Percentiles rank a stretch among this genome's conserved stretches.
phyloP scores from a whole-genome alignment of 2,113 vertebrate genomes.

The Brachypodius melanocephalos region DNA sequence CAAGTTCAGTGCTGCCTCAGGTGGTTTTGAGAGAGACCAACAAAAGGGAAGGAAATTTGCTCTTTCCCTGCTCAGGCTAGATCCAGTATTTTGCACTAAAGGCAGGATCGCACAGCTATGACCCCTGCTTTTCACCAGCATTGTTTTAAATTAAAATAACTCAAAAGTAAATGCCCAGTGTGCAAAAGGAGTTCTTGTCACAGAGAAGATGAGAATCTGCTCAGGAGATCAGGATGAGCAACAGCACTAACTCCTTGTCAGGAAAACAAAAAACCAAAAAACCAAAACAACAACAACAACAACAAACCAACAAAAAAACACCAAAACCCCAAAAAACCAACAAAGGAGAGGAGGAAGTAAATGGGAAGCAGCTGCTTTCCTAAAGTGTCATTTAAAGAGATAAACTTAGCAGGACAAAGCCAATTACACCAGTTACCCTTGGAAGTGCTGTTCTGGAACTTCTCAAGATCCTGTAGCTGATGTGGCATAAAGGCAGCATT shows the following conservation, averaged over 20 bases:
- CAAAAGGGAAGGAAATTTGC: not conserved
- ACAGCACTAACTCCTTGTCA: not conserved
- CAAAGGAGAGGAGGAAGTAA: not conserved
- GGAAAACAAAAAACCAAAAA: not conserved
- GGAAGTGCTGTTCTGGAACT: not conserved
- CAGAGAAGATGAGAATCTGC: not conserved
- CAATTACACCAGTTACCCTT: not conserved
- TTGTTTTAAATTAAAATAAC: not conserved
- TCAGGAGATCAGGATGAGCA: not conserved
- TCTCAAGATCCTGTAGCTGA: not conserved
- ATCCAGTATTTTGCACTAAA: not conserved
- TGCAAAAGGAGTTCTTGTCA: not conserved
- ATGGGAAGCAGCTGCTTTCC: not conserved
- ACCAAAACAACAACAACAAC: too few species aligned
- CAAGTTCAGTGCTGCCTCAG: not conserved
- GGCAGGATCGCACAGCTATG: not conserved
- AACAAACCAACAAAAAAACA: too few species aligned
- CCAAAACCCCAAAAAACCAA: not conserved
- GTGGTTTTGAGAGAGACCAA: not conserved
- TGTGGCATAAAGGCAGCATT: not conserved
- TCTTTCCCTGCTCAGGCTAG: not conserved
- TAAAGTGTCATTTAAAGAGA: not conserved
- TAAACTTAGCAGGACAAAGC: not conserved
- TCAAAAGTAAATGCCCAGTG: not conserved
- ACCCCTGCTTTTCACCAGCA: not conserved